Base-by-base conservation (phyloP, 2,113 vertebrate genomes). In the Lucifuga dentata region DNA sequence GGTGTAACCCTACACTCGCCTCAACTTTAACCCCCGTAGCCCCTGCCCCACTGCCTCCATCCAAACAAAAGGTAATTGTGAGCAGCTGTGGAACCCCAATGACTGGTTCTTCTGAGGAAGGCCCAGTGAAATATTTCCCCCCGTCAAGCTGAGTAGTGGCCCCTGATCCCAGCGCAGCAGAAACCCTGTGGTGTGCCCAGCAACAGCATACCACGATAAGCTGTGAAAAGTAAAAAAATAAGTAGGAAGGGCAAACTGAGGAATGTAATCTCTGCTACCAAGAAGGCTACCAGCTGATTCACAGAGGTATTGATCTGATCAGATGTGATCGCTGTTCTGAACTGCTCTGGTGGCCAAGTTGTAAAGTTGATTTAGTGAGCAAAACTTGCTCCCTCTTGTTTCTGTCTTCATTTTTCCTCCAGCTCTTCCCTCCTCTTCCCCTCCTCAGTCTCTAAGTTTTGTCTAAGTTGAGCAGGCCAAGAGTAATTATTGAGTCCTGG, bases 401-500 rank as follows among this genome's bases (percentile, higher is more conserved):
- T 17, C 32, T 5, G 11, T 20, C 38, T 20, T 7, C 3, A 19
- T 24, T 45, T 35, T 24, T 26, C 29, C 20, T 15, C 52, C 39
- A 53, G 26, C 8, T 21, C 71, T 33, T 55, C 75, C 36, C 67
- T 7, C 11, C 24, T 26, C 17, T 44, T 6, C 32, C 39, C 46
- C 29, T 35, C 62, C 65, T 57, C 35, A 53, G 57, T 53, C 45
- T 68, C 46, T 58, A 72, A 73, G 90, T 93, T 93, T 92, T 81
- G 75, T 92, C 93, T 91, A 92, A 94, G 92, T 94, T 93, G 92
- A 94, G 93, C 93, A 40, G 51, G 66, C 63, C 93, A 87, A 81
- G 93, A 94, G 95, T 94, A 96, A 96, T 97, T 96, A 95, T 93
- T 90, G 93, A 95, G 94, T 93, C 94, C 95, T 92, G 21, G 91